Base-by-base conservation (phyloP, 1,140 invertebrate species). In the Zaprionus africanus region DNA sequence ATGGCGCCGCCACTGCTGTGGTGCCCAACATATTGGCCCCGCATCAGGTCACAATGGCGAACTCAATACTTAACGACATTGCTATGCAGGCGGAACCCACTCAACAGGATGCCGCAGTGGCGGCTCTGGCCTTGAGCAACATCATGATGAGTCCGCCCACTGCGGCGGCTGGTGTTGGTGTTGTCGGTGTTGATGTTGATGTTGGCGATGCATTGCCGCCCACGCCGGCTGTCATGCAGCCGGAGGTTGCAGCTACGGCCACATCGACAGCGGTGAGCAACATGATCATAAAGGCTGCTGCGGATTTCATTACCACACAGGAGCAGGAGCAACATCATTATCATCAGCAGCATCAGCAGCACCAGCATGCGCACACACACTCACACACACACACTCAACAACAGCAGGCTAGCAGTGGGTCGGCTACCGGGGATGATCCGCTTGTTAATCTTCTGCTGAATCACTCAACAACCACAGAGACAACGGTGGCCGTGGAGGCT, bases 251-350 rank as follows among this genome's bases (percentile, higher is more conserved):
- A 0, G 79, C 95, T 28, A 87, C 84, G 0, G 84, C 95, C 51
- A 93, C 95, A 1, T 94, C 95, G 0, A 95, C 95, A n/a, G 94
- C 95, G 17, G 95, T 95, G 62, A 95, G 95, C 85, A 95, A 94
- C 46, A 95, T 96, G 93, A 94, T 95, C 63, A 91, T 95, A 24
- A 95, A 95, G 77, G 95, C 95, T 3, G 94, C 95, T 1, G 95
- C 94, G 0, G 95, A 95, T 92, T 94, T 95, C 71, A 93, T 94
- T 13, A 94, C 94, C 19, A 94, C 94, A 63, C 92, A 93, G 41
- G 93, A 94, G 26, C 87, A 92, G 70, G 78, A 85, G 49, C 88
- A 91, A 38, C 88, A 92, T 43, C 82, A 91, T 13, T 87, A 81
- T 12, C 85, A 88, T n/a, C 78, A 34, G 31, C 28, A 28, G 26